Evolutionary conservation across 2,888 invertebrate species (phyloP).

Genomic region (Liposcelis brunnea): DNA sequence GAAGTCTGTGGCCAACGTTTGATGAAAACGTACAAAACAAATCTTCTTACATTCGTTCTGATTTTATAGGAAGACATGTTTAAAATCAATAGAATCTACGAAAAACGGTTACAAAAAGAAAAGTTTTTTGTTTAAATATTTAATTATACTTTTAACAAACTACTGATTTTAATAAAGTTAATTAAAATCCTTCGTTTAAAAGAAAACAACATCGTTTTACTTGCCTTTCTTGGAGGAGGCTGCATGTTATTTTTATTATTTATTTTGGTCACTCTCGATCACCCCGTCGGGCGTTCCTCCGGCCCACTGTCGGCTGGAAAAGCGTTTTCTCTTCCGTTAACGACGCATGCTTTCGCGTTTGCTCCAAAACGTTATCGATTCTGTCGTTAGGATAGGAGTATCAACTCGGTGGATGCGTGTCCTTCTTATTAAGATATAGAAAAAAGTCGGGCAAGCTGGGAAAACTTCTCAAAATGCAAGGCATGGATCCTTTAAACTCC

Average conservation of each 20-base stretch:
- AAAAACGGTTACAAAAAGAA: not conserved
- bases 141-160: too few species aligned
- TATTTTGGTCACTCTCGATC: slow-evolving; percentile 1
- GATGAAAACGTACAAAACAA: too few species aligned
- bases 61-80: slow-evolving; percentile 4
- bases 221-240: slow-evolving; percentile 75
- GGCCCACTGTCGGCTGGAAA: slow-evolving; percentile 11
- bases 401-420: slow-evolving; percentile 15
- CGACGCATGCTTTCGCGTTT: slow-evolving; percentile 12
- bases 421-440: slow-evolving; percentile 15
- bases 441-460: not conserved
- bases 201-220: slow-evolving; percentile 18
- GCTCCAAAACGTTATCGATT: slow-evolving; percentile 3
- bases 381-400: slow-evolving; percentile 12
- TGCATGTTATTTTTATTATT: slow-evolving; percentile 38
- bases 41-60: not conserved
- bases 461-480: not conserved
- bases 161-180: too few species aligned
- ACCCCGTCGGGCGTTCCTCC: slow-evolving; percentile 3
- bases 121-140: not conserved
- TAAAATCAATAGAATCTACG: slow-evolving; percentile 1
- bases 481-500: not conserved
- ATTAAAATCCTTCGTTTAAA: not conserved
- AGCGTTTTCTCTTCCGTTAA: slow-evolving; percentile 11
- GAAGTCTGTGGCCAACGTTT: too few species aligned